These are phyloP conservation scores for Bicyclus anynana DNA, from an alignment of 1,140 invertebrate species.

Conservation along the genomic window DNA sequence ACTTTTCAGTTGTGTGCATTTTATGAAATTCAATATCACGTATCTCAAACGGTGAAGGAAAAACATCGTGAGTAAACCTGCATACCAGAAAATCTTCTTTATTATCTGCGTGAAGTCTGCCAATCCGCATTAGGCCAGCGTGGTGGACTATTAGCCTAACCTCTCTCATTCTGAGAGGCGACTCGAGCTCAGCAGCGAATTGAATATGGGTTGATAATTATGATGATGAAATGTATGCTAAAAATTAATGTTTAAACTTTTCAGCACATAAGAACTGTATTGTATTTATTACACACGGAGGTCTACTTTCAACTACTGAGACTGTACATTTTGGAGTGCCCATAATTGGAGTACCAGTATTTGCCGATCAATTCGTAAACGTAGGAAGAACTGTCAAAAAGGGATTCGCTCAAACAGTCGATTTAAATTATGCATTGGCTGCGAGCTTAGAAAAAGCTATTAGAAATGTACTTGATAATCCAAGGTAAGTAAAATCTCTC, in stretches of 20 bases:
- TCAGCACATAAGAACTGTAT: conserved; percentile 79
- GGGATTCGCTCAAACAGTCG: conserved; percentile 53
- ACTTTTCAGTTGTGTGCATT: too few relatives aligned
- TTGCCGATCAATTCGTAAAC: conserved; percentile 79
- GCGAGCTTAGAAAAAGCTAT: conserved; percentile 26
- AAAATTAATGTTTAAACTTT: conserved; percentile 1
- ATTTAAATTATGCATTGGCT: conserved; percentile 28
- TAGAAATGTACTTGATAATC: conserved; percentile 23
- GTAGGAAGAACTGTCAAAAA: conserved; percentile 52
- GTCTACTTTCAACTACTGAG: conserved; percentile 81
- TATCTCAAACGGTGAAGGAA: too few relatives aligned
- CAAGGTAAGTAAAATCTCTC: conserved; percentile 17
- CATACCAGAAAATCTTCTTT: too few relatives aligned
- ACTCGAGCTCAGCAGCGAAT: too few relatives aligned
- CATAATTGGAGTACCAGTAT: conserved; percentile 81
- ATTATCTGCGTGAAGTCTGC: too few relatives aligned
- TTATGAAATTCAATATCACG: too few relatives aligned
- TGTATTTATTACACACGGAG: conserved; percentile 82
- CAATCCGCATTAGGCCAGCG: too few relatives aligned
- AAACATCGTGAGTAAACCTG: too few relatives aligned
- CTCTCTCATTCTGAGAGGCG: too few relatives aligned
- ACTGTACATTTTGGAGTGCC: conserved; percentile 81
- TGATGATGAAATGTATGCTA: background rate
- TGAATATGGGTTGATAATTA: too few relatives aligned
- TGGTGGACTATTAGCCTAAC: too few relatives aligned